Base-by-base conservation (phyloP, 2,113 vertebrate species). In the Mionectes macconnelli region DNA sequence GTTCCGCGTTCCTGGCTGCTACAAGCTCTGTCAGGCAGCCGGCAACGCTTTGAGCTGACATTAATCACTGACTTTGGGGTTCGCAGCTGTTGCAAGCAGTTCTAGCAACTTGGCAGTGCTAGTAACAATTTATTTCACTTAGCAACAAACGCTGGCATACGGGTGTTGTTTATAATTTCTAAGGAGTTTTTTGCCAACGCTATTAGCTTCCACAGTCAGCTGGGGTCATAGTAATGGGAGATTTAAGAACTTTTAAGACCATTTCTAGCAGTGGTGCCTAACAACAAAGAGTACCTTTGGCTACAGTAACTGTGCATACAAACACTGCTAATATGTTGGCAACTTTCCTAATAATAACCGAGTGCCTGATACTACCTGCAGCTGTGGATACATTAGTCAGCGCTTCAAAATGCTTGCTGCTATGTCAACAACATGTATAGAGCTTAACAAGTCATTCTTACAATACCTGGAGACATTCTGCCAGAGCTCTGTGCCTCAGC, bases 91-190 rank as follows among this genome's bases (percentile, higher is more conserved):
- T 72, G 60, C 28, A 68, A 68, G 79, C n/a, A 39, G 53, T 37
- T 88, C 84, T 69, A 87, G 90, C 83, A 92, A 95, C 69, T 79
- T 76, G 73, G 86, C 19, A 2, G 37, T 55, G 80, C 69, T 96
- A 68, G 52, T 40, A 89, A 81, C 90, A 78, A 93, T 95, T 94
- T 88, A 91, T 94, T 89, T 91, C 86, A 94, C 85, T 96, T 96
- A 92, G 86, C 80, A 86, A 49, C 76, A 90, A 92, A 96, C 1
- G 37, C 27, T 87, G 90, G 88, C 92, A 74, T 69, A 90, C 23
- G 73, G 37, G 37, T 64, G 50, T 37, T 90, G 88, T 80, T 87
- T 87, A 70, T 64, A 62, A 90, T 90, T 94, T 94, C 69, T 49
- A 45, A 90, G 60, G 62, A 90, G 88, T 13, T 64, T 92, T 95